A percentile compares a stretch with the other conserved stretches of the same genome.
These are phyloP conservation scores for Microcebus ravelobensis DNA, from an alignment of 2,113 vertebrate genomes.

Conservation along the genomic window DNA sequence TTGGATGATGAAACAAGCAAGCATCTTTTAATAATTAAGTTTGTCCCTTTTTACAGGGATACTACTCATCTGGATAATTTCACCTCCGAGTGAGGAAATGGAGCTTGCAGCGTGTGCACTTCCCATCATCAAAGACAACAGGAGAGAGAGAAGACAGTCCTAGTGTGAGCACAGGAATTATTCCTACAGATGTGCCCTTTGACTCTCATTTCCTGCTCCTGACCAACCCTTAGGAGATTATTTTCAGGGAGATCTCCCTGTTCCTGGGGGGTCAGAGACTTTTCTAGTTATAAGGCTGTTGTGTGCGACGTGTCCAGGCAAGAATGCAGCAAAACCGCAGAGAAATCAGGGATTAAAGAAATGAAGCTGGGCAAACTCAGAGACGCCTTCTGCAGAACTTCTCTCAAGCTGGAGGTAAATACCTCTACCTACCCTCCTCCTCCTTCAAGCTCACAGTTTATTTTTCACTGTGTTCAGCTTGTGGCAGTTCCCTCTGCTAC, in stretches of 20 bases:
- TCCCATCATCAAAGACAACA: not conserved
- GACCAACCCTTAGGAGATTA: not conserved
- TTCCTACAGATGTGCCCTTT: conserved; percentile 58
- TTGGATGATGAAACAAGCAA: not conserved
- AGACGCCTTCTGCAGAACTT: not conserved
- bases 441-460: not conserved
- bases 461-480: not conserved
- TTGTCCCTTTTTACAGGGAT: not conserved
- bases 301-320: not conserved
- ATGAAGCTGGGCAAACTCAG: not conserved
- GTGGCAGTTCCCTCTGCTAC: not conserved
- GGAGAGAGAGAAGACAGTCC: not conserved
- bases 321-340: conserved; percentile 47
- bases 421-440: not conserved
- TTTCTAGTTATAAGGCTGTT: not conserved
- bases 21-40: not conserved
- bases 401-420: not conserved
- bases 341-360: conserved; percentile 27
- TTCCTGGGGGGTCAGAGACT: conserved; percentile 44
- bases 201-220: conserved; percentile 19
- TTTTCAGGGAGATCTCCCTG: conserved; percentile 25
- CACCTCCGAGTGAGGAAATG: not conserved
- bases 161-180: conserved; percentile 18
- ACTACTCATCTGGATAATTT: not conserved
- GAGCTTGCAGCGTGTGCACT: not conserved